Evolutionary conservation across 2,113 vertebrate species (phyloP), one percentile per base, ranked within the genome.

Genomic region (Oncorhynchus keta): DNA sequence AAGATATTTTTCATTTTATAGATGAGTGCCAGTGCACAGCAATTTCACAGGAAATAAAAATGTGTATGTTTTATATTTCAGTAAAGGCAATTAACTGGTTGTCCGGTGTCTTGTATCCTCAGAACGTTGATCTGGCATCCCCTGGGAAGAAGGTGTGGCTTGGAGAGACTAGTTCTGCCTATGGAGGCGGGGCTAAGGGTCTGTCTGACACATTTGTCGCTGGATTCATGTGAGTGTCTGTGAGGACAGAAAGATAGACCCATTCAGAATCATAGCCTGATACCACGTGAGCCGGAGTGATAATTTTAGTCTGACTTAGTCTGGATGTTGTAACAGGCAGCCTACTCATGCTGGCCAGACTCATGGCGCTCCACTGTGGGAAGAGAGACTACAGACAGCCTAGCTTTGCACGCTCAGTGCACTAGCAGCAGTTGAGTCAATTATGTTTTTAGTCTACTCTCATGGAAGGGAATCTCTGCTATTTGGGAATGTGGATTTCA

Each of bases 151-250:
- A 91, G 30, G 92, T 99, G 4, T 99, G 97, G 97, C 88, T 99
- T 0, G 98, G 98, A 73, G 98, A 99, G 91, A 99, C 97, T 0
- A 97, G 97, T 68, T 99, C 97, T 0, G 97, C 98, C 0, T 99
- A 94, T 0, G 97, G 96, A 2, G 97, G 98, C 1, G 98, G 98
- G n/a, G 95, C 97, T 0, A 67, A 81, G 0, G 92, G 90, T 28
- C 83, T 99, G 72, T 99, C 98, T 0, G 93, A 99, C 86, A 93
- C 94, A 0, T 99, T 97, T 0, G 77, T 91, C 0, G 96, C 97
- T 26, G 97, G 97, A 48, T 99, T 99, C 85, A 97, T 98, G 98
- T 99, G 88, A 97, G 97, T 82, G 66, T 35, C 12, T 48, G 16
- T 70, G 12, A 55, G 14, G 14, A 16, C 5, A 16, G 51, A 18